Evolutionary conservation across 2,113 vertebrate genomes (phyloP).

Genomic region (Mus spicilegus): DNA sequence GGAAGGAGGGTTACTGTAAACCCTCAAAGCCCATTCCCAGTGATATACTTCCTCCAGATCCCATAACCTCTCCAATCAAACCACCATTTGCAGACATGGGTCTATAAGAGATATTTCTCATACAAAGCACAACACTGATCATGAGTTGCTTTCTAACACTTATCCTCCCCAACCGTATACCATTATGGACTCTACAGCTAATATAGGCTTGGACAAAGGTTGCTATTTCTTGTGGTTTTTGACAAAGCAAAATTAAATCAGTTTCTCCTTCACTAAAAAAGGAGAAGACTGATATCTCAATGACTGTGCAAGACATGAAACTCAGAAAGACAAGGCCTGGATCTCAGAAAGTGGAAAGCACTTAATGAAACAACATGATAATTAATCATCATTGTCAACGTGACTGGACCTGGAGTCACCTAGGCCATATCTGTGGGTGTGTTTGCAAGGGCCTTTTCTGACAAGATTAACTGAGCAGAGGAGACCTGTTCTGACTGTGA

Average conservation of each 20-base stretch:
- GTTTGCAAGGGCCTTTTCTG: neutral
- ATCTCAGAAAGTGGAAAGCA: neutral
- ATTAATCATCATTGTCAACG: neutral
- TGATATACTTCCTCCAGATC: neutral
- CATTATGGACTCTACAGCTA: neutral
- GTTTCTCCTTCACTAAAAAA: neutral
- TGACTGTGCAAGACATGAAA: neutral
- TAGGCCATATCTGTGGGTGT: neutral
- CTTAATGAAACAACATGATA: neutral
- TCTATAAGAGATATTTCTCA: neutral
- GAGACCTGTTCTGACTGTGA: neutral
- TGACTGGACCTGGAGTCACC: neutral
- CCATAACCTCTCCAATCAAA: neutral
- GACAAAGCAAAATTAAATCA: neutral
- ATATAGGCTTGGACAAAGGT: neutral
- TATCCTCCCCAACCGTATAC: neutral
- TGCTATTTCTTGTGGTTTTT: slow-evolving; percentile 1
- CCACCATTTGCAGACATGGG: too few species aligned
- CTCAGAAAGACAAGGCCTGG: neutral
- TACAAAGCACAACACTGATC: neutral
- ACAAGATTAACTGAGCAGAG: neutral
- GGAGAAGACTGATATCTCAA: neutral
- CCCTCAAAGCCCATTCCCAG: neutral
- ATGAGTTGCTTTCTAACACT: neutral
- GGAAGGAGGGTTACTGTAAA: neutral